phyloP scores from a whole-genome alignment of 2,113 vertebrate genomes.

The Brachypodius melanocephalos region DNA sequence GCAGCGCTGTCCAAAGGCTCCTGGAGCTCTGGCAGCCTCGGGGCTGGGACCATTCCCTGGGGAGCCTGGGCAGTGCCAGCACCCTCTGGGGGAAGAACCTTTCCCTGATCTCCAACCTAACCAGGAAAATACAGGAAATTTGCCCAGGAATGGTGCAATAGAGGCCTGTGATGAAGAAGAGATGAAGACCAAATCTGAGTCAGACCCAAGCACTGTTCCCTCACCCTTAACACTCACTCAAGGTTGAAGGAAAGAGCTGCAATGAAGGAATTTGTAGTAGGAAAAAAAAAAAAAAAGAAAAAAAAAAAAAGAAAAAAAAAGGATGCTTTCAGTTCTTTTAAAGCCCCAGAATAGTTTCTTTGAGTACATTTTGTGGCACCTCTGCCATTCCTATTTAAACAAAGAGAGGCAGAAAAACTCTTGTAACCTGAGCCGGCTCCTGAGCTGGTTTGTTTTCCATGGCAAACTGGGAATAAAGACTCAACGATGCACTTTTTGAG shows the following conservation, averaged over 20 bases:
- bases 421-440: background rate
- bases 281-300: no score
- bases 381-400: background rate
- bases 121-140: background rate
- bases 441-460: background rate
- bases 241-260: background rate
- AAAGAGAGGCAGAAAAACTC: background rate
- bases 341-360: background rate
- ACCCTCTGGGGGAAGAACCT: background rate
- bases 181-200: background rate
- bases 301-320: background rate
- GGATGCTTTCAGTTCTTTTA: background rate
- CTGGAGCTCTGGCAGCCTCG: background rate
- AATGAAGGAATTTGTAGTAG: background rate
- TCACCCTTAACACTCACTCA: background rate
- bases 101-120: background rate
- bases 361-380: background rate
- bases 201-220: background rate
- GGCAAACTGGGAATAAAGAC: background rate
- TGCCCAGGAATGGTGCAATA: background rate
- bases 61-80: background rate
- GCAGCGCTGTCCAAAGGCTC: accelerated
- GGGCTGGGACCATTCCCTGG: background rate
- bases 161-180: background rate
- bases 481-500: background rate